Evolutionary conservation across 2,888 invertebrate species (phyloP).

Genomic region (Epirrita christyi): DNA sequence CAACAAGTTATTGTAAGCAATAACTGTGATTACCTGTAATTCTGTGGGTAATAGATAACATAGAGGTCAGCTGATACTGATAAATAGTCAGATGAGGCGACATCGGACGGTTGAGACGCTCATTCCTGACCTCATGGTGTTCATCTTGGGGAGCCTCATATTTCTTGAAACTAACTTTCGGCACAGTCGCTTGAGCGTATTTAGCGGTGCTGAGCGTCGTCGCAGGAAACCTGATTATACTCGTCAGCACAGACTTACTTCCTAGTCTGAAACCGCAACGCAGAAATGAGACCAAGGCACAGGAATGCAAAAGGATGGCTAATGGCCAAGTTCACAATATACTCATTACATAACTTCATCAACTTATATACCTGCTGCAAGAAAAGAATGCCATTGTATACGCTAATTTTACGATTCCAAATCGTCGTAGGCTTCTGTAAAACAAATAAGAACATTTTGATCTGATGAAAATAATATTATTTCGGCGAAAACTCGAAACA

Average conservation of each 20-base stretch:
- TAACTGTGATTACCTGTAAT: conserved; percentile 83
- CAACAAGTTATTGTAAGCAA: background rate
- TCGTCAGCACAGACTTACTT: conserved; percentile 61
- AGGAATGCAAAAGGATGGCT: conserved; percentile 1
- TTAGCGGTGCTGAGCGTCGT: conserved; percentile 56
- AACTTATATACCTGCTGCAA: conserved; percentile 67
- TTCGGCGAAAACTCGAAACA: conserved; percentile 15
- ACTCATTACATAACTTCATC: conserved; percentile 70
- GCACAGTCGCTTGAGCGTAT: conserved; percentile 66
- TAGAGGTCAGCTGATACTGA: conserved; percentile 89
- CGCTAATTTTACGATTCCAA: conserved; percentile 20
- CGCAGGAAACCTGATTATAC: conserved; percentile 65
- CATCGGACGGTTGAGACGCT: conserved; percentile 89
- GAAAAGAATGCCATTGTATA: conserved; percentile 68
- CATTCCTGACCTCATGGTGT: conserved; percentile 88
- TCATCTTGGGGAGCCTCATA: conserved; percentile 68
- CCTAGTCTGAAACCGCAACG: conserved; percentile 62
- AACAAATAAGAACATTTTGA: background rate
- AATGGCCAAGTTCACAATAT: conserved; percentile 36
- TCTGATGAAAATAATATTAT: background rate
- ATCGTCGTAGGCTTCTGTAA: conserved; percentile 51
- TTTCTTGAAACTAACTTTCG: conserved; percentile 69
- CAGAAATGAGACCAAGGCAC: conserved; percentile 13
- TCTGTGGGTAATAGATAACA: conserved; percentile 94
- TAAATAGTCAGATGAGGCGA: conserved; percentile 96